A percentile compares a stretch with the other conserved stretches of the same genome.
Conservation (phyloP, 2,113 vertebrate genomes). For the Chlorodrepanis virens region DNA sequence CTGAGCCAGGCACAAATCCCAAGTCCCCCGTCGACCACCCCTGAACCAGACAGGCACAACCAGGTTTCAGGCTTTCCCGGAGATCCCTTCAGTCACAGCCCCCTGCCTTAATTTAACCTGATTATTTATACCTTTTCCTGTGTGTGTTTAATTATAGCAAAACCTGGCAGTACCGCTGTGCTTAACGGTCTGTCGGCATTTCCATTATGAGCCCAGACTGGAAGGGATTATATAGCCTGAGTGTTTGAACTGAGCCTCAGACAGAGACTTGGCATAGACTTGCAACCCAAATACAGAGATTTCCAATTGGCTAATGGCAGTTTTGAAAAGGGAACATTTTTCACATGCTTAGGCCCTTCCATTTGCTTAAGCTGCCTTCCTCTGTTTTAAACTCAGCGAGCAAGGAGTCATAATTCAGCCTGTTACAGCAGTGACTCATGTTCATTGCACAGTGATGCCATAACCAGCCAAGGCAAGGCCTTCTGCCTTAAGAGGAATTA, state of each 20-base stretch:
- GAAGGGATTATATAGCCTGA: slow-evolving; percentile 59
- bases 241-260: slow-evolving; percentile 57
- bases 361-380: slow-evolving; percentile 33
- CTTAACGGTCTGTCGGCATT: slow-evolving; percentile 59
- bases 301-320: slow-evolving; percentile 54
- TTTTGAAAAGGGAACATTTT: slow-evolving; percentile 60
- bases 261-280: slow-evolving; percentile 44
- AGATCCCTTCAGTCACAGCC: slow-evolving; percentile 1
- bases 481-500: slow-evolving; percentile 42
- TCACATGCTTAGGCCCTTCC: slow-evolving; percentile 54
- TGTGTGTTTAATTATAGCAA: slow-evolving; percentile 53
- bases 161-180: slow-evolving; percentile 45
- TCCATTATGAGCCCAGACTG: slow-evolving; percentile 54
- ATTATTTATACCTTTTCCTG: slow-evolving; percentile 59
- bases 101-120: slow-evolving; percentile 34
- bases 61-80: background rate
- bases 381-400: slow-evolving; percentile 29
- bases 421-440: slow-evolving; percentile 3
- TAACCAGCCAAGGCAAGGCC: background rate
- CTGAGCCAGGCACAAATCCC: background rate
- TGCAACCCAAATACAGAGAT: slow-evolving; percentile 43
- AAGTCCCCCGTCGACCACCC: background rate
- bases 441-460: background rate
- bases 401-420: slow-evolving; percentile 21
- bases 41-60: background rate